Base-by-base conservation (phyloP, 2,797 vertebrate genomes). In the Eospalax fontanierii region DNA sequence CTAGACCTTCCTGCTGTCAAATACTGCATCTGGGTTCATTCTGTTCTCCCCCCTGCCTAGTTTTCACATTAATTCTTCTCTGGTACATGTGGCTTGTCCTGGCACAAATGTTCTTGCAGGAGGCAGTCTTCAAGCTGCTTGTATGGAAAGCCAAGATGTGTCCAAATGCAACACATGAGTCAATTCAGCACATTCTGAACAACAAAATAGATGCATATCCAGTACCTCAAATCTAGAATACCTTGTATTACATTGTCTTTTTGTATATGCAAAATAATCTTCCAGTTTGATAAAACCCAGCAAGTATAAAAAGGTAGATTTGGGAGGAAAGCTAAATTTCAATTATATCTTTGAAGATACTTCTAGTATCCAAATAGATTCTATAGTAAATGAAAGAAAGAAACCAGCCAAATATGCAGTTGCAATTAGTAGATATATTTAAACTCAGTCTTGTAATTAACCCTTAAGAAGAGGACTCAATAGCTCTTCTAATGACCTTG, bases 401-500 rank as follows among this genome's bases (percentile, higher is more conserved):
- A 90, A 95, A 82, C 33, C 24, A 90, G 24, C 84, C 38, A 94
- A 92, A 95, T 90, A 84, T 76, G 18, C 50, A 80, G 33, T 87
- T 88, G 54, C 40, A 96, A 90, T 95, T 95, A 95, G 85, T 83
- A 74, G 54, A 82, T 96, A 81, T 94, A 91, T 95, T 96, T 97
- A 97, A 97, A 95, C 85, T 70, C 81, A 92, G 28, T 66, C 70
- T 96, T 84, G 74, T 91, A 89, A 97, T 97, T 95, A 84, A 89
- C 84, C 96, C 65, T 95, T 91, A 95, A 94, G 84, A 95, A 84
- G 73, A 95, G n/a, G n/a, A 89, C 24, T 92, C 19, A 6, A 91
- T 66, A 89, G 76, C 30, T 94, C 71, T 94, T 93, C 43, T 66
- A 81, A 22, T 92, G 87, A 96, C 92, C 93, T 94, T 96, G 93